Evolutionary conservation across 2,888 invertebrate genomes (phyloP), one percentile per base, ranked within the genome.

Genomic region (Lamellibrachia columna): DNA sequence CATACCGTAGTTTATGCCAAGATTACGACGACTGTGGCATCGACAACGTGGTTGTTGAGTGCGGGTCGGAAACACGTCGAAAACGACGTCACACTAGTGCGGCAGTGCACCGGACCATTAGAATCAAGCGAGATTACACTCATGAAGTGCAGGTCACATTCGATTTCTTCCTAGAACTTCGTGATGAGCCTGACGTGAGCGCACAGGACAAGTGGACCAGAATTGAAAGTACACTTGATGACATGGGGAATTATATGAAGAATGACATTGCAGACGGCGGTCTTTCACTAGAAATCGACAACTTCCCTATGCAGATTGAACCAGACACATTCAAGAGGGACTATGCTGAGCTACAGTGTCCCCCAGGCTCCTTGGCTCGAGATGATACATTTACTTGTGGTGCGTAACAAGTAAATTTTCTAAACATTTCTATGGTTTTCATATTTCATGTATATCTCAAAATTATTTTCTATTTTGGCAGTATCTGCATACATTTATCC

Each of bases 11-110:
- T 4, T 40, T 52, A 40, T 91, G 91, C 53, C 40, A 3, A 4
- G 15, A 9, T 4, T 52, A 52, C 53, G 22, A 11, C 11, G 91
- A 9, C 91, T 91, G 91, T 53, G 28, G 52, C n/a, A 53, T 91
- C 4, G 91, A 91, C 40, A 91, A 91, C 52, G 91, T 91, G 7
- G 53, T 53, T 11, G 91, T 91, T 15, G 53, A 52, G n/a, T 91
- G 91, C 53, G 91, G 91, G 7, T 15, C n/a, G 53, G n/a, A 9
- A 53, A 91, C 7, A 40, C 52, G 53, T 11, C 91, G 91, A 53
- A 52, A 52, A 22, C 75, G 75, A 11, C 75, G 3, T 22, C 22
- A 22, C 75, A 75, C 22, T 75, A 15, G 75, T 11, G 15, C 75
- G n/a, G 75, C 75, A 75, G 22, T 22, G 22, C 75, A 22, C 15